These are phyloP conservation scores for Eulithis prunata DNA, from an alignment of 2,888 invertebrate species.

Conservation along the genomic window DNA sequence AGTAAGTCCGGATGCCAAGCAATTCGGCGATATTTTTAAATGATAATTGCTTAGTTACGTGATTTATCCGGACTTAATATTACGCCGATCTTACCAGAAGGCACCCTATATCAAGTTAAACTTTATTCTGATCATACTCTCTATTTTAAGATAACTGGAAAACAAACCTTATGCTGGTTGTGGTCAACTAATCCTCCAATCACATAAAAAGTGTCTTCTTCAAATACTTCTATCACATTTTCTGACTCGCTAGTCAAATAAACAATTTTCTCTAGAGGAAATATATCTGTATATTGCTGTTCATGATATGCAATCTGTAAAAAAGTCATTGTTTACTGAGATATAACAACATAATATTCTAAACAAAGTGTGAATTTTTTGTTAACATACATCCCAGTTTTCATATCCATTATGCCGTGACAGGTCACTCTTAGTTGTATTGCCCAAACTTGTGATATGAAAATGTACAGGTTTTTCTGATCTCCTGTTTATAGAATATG, in stretches of 20 bases:
- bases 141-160: neutral
- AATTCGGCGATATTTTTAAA: no score
- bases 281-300: slow-evolving; percentile 87
- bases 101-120: no score
- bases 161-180: slow-evolving; percentile 92
- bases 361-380: neutral
- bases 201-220: slow-evolving; percentile 92
- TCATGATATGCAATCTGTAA: slow-evolving; percentile 88
- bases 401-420: slow-evolving; percentile 93
- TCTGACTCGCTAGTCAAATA: slow-evolving; percentile 98
- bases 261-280: slow-evolving; percentile 91
- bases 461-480: slow-evolving; percentile 91
- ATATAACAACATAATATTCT: neutral
- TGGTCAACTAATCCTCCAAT: slow-evolving; percentile 99
- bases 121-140: no score
- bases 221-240: slow-evolving; percentile 90
- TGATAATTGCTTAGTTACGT: no score
- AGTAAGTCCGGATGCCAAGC: no score
- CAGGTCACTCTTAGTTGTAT: slow-evolving; percentile 89
- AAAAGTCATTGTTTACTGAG: neutral
- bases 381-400: slow-evolving; percentile 94
- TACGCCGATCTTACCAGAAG: no score
- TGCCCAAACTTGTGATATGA: slow-evolving; percentile 91
- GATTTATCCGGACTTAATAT: no score
- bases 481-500: slow-evolving; percentile 95